A percentile compares a stretch with the other conserved stretches of the same genome.
phyloP scores from a whole-genome alignment of 2,888 invertebrate species.

The Neria commutata region DNA sequence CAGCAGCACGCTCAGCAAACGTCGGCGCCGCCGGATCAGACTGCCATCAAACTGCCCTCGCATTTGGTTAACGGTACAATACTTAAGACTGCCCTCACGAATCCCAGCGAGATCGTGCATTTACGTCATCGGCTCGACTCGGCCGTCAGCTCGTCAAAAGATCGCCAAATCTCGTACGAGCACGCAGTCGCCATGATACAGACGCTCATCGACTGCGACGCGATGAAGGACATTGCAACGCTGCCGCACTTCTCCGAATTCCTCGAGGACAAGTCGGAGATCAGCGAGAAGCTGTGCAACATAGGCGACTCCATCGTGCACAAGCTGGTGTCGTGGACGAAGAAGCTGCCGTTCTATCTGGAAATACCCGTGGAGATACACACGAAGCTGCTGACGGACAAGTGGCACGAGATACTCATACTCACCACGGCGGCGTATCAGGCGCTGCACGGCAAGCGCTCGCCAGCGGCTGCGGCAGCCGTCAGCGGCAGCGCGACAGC shows the following conservation, averaged over 20 bases:
- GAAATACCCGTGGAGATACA: constrained; percentile 96
- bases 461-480: neutral
- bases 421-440: constrained; percentile 93
- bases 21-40: constrained; percentile 54
- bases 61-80: constrained; percentile 91
- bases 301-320: constrained; percentile 98
- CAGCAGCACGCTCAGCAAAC: constrained; percentile 21
- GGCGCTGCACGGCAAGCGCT: constrained; percentile 76
- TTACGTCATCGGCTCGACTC: constrained; percentile 86
- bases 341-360: constrained; percentile 94
- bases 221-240: constrained; percentile 95
- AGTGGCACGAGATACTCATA: constrained; percentile 97
- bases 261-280: constrained; percentile 87
- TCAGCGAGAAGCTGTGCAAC: constrained; percentile 90
- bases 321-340: constrained; percentile 99
- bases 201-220: constrained; percentile 93
- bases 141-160: constrained; percentile 85
- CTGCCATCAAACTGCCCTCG: constrained; percentile 65
- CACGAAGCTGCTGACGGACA: constrained; percentile 93
- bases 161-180: constrained; percentile 82
- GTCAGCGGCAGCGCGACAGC: neutral
- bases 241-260: constrained; percentile 88
- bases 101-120: constrained; percentile 91
- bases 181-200: constrained; percentile 88
- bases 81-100: constrained; percentile 91